A percentile compares a stretch with the other conserved stretches of the same genome.
Conservation (phyloP, 2,113 vertebrate species). For the Chitala chitala region DNA sequence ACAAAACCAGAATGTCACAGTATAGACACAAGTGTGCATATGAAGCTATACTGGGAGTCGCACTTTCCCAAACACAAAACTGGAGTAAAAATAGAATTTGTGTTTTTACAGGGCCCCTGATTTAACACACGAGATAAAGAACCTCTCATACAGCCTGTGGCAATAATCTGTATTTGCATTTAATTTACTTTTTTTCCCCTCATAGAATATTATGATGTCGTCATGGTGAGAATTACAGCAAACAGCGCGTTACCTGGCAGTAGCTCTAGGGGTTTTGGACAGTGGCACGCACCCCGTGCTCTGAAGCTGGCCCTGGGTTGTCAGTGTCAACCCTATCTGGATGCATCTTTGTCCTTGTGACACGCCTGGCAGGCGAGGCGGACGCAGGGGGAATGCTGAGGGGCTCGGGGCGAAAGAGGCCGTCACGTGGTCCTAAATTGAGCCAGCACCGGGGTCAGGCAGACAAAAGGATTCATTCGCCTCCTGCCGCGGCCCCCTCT, state of each 20-base stretch:
- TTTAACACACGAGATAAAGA: background rate
- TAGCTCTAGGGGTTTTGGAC: background rate
- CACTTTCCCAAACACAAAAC: too few relatives aligned
- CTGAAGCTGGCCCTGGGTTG: background rate
- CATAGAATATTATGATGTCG: too few relatives aligned
- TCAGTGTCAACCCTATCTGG: background rate
- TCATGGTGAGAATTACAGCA: background rate
- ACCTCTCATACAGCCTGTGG: background rate
- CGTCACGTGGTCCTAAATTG: slow-evolving; percentile 33
- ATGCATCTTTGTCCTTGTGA: background rate
- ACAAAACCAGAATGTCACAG: too few relatives aligned
- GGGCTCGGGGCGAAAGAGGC: background rate
- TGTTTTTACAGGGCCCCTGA: background rate
- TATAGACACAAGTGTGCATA: too few relatives aligned
- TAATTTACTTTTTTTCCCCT: too few relatives aligned
- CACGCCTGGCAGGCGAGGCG: background rate
- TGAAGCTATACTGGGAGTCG: too few relatives aligned
- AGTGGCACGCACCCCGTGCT: background rate
- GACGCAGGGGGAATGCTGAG: background rate
- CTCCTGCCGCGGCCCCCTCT: background rate
- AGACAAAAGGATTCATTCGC: slow-evolving; percentile 41
- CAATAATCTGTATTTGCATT: background rate
- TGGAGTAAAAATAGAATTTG: background rate
- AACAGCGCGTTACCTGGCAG: background rate
- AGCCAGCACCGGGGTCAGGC: slow-evolving; percentile 27